A percentile compares a stretch with the other conserved stretches of the same genome.
phyloP scores from a whole-genome alignment of 2,888 invertebrate species.

The Amphipyra berbera region DNA sequence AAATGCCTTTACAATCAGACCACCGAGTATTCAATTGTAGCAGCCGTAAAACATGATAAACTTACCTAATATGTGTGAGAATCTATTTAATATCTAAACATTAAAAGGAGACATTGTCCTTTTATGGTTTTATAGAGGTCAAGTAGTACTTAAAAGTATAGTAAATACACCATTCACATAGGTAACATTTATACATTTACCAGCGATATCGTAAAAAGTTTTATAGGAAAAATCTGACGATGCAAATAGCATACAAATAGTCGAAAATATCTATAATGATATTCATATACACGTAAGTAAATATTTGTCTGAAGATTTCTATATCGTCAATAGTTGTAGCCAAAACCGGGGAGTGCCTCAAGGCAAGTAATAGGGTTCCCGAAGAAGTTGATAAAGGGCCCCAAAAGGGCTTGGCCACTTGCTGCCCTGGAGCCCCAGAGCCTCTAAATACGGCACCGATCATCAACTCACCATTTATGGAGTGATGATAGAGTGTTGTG shows the following conservation, averaged over 20 bases:
- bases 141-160: background rate
- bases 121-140: too few relatives aligned
- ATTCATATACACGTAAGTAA: background rate
- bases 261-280: background rate
- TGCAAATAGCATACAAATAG: conserved; percentile 18
- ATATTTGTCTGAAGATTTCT: background rate
- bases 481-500: background rate
- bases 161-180: background rate
- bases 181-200: conserved; percentile 2
- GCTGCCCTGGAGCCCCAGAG: too few relatives aligned
- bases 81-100: conserved; percentile 3
- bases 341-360: too few relatives aligned
- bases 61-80: conserved; percentile 4
- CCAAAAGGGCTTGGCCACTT: too few relatives aligned
- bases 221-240: conserved; percentile 23
- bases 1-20: background rate
- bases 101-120: conserved; percentile 16
- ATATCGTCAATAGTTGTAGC: background rate
- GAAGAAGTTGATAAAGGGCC: too few relatives aligned
- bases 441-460: too few relatives aligned
- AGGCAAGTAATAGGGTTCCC: too few relatives aligned
- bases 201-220: conserved; percentile 29
- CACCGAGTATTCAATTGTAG: background rate
- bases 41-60: conserved; percentile 21
- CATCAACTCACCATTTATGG: background rate